Base-by-base conservation (phyloP, 37 sponge, comb jelly and placozoan species). In the Oscarella lobularis region DNA sequence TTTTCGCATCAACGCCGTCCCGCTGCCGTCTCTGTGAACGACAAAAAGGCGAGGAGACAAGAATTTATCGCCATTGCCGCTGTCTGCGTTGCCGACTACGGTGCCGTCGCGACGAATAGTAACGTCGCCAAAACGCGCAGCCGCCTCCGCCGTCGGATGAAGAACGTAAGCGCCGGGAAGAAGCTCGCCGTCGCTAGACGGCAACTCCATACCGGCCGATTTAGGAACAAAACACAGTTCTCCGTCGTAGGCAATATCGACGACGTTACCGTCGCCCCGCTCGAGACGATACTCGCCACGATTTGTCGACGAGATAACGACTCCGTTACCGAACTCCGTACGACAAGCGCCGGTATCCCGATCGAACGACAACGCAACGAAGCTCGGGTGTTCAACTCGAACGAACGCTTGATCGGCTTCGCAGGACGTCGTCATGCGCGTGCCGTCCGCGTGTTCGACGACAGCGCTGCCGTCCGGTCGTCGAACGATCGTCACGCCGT, bases 371-470 rank as follows among this genome's bases (percentile, higher is more conserved):
- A 90, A 81, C 33, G 81, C 80, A 39, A 92, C 85, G 75, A 77
- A 95, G n/a, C 92, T 89, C 6, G 78, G 72, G 66, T 87, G 88
- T 67, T 90, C 92, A 0, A 72, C 72, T 32, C n/a, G 37, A 14
- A 85, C 30, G 31, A 77, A 36, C 39, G 78, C 73, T 3, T 2
- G 0, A 5, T 78, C 39, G 0, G 67, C 36, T 2, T 54, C 41
- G 2, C 41, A 38, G 20, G 38, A 27, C 9, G 89, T 75, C 1
- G 91, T 90, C 40, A 95, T 82, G 33, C 97, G 66, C 31, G 97
- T 92, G 3, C 97, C 93, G 83, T 96, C 93, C 14, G 87, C 65
- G 76, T 86, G 80, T 35, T 96, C 87, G 6, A 90, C 78, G 31
- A 96, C 74, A 2, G 65, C 31, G 9, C 81, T 80, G 30, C 85